These are phyloP conservation scores for Heliothis virescens DNA, from an alignment of 1,140 invertebrate species.

Conservation along the genomic window DNA sequence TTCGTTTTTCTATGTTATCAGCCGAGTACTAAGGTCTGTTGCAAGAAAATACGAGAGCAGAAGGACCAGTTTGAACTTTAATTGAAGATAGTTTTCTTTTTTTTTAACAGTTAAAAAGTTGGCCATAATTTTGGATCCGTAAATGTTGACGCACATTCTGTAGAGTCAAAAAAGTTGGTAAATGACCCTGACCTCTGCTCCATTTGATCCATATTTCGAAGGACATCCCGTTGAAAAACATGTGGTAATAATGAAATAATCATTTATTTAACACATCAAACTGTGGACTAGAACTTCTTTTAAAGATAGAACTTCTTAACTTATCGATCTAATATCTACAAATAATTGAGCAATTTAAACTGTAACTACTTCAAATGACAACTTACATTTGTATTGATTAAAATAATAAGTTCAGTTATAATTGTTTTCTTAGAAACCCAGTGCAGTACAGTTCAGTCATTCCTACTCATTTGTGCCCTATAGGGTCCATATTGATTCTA, in stretches of 20 bases:
- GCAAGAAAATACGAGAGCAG: background rate
- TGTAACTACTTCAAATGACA: constrained; percentile 14
- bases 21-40: background rate
- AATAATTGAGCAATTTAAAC: constrained; percentile 18
- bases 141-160: no score
- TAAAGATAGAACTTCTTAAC: constrained; percentile 6
- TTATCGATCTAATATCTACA: background rate
- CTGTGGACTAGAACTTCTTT: background rate
- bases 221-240: no score
- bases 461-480: no score
- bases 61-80: background rate
- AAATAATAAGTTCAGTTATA: constrained; percentile 10
- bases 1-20: constrained; percentile 15
- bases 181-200: no score
- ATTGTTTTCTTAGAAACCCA: background rate
- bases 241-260: no score
- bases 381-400: background rate
- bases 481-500: no score
- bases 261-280: no score
- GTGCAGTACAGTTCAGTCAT: background rate
- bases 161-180: no score
- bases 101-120: no score
- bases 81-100: no score
- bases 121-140: no score
- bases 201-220: no score